Evolutionary conservation across 1,140 invertebrate species (phyloP).

Genomic region (Sitophilus oryzae): DNA sequence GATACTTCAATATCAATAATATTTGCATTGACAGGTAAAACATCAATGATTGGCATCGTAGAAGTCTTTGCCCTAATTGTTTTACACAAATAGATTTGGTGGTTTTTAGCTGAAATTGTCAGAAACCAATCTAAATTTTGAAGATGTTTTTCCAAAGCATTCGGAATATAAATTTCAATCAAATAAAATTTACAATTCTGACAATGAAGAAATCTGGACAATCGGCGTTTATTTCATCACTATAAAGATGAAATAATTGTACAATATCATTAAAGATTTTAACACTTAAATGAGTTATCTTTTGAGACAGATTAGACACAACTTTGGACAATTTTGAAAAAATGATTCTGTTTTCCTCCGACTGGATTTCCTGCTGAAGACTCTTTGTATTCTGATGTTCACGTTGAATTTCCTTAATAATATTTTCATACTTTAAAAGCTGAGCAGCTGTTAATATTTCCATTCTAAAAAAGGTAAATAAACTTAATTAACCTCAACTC

Average conservation of each 20-base stretch:
- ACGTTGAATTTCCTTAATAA: slow-evolving; percentile 23
- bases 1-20: slow-evolving; percentile 13
- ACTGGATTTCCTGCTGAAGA: slow-evolving; percentile 16
- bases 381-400: slow-evolving; percentile 21
- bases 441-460: slow-evolving; percentile 16
- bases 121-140: slow-evolving; percentile 12
- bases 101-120: slow-evolving; percentile 5
- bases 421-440: slow-evolving; percentile 16
- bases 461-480: slow-evolving; percentile 26
- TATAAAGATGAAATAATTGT: slow-evolving; percentile 19
- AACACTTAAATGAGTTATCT: slow-evolving; percentile 23
- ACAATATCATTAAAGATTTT: slow-evolving; percentile 24
- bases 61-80: slow-evolving; percentile 4
- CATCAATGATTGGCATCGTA: slow-evolving; percentile 13
- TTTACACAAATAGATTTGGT: slow-evolving; percentile 8
- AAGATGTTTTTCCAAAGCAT: slow-evolving; percentile 14
- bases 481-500: too few species aligned
- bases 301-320: background rate
- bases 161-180: slow-evolving; percentile 20
- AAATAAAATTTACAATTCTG: slow-evolving; percentile 26
- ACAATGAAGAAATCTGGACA: background rate
- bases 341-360: slow-evolving; percentile 16
- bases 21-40: slow-evolving; percentile 17
- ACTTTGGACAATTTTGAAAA: slow-evolving; percentile 10
- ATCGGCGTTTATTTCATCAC: slow-evolving; percentile 15